These are phyloP conservation scores for Gracilinanus agilis DNA, from an alignment of 2,113 vertebrate genomes.

Conservation along the genomic window DNA sequence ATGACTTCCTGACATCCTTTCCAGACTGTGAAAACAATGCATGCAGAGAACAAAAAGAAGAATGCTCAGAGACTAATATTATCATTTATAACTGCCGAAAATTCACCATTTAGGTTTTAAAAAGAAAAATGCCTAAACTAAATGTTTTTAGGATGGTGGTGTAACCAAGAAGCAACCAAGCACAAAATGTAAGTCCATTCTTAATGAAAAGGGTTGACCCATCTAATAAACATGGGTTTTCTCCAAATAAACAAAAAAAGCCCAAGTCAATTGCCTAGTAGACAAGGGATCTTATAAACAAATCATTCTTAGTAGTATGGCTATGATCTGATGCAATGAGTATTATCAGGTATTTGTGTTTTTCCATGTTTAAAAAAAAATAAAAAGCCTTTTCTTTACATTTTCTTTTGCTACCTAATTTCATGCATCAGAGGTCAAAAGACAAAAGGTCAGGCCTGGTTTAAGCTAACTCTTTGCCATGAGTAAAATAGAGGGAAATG, in stretches of 20 bases:
- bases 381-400: conserved; percentile 71
- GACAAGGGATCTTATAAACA: conserved; percentile 64
- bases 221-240: conserved; percentile 41
- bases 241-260: conserved; percentile 47
- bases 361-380: conserved; percentile 72
- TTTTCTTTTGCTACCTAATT: conserved; percentile 79
- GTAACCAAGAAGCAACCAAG: conserved; percentile 55
- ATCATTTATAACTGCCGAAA: neutral
- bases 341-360: conserved; percentile 59
- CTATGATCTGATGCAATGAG: conserved; percentile 60
- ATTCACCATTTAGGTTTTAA: neutral
- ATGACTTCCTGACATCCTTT: neutral
- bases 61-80: neutral
- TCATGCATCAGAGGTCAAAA: conserved; percentile 73
- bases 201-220: conserved; percentile 51
- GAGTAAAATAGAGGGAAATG: conserved; percentile 41
- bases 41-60: neutral
- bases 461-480: conserved; percentile 48
- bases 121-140: conserved; percentile 5
- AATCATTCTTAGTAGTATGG: neutral
- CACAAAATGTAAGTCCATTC: conserved; percentile 38
- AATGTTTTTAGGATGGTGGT: conserved; percentile 55
- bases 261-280: conserved; percentile 44
- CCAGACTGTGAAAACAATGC: neutral
- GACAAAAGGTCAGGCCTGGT: conserved; percentile 74